These are phyloP conservation scores for Diglossa cyanea DNA, from an alignment of 2,797 vertebrate genomes.

Conservation along the genomic window DNA sequence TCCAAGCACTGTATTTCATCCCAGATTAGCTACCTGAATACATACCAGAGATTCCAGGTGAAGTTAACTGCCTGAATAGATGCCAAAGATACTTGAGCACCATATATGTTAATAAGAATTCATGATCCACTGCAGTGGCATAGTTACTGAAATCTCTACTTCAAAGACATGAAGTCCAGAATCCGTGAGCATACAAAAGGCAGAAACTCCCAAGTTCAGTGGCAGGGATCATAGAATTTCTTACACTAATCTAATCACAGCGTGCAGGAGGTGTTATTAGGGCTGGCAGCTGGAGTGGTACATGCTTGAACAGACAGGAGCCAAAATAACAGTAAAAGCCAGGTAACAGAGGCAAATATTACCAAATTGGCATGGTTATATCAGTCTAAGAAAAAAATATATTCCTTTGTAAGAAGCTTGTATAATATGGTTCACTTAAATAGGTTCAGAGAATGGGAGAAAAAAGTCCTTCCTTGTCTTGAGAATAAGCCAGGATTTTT, in stretches of 20 bases:
- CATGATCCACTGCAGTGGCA: accelerated
- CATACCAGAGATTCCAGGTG: background rate
- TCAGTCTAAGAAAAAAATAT: background rate
- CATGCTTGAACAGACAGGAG: background rate
- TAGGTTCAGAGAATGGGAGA: background rate
- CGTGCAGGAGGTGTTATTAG: background rate
- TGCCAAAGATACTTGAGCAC: background rate
- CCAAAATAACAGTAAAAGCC: background rate
- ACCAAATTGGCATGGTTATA: accelerated
- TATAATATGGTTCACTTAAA: background rate
- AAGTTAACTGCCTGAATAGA: background rate
- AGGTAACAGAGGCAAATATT: background rate
- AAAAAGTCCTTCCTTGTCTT: background rate
- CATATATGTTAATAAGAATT: background rate
- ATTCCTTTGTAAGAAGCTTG: background rate
- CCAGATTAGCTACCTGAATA: background rate
- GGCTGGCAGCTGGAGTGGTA: accelerated
- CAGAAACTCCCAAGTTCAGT: background rate
- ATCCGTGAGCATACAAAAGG: background rate
- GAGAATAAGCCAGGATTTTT: background rate
- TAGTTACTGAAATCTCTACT: background rate
- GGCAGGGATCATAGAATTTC: background rate
- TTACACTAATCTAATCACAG: background rate
- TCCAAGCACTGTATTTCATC: background rate
- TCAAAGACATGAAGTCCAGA: background rate